Evolutionary conservation across 1,140 invertebrate genomes (phyloP), one percentile per base, ranked within the genome.

Genomic region (Drosophila kanapiae): DNA sequence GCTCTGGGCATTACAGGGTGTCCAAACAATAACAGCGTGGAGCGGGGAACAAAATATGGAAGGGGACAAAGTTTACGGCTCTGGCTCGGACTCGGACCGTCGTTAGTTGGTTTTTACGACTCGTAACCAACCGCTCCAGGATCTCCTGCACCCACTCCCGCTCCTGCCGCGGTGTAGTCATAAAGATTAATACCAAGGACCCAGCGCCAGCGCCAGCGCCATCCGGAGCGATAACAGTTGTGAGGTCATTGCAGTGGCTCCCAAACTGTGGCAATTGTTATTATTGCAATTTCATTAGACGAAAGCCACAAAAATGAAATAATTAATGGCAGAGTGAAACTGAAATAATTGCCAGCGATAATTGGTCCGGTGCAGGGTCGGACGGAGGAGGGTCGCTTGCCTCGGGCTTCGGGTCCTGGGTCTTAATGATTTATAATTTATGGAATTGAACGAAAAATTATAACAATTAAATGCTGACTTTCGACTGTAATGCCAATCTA

Each of bases 401-500:
- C n/a, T 16, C n/a, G 2, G 4, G 23, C 23, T 23, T 23, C 23
- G 35, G n/a, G 6, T 2, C 16, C 23, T n/a, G 45, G 27, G 9
- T 27, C 33, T 45, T 82, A 86, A 87, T 87, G 83, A 87, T 86
- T 86, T 82, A 87, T 80, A 86, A 87, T 86, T 87, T 65, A 87
- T 82, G 70, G 51, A 86, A 82, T 82, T 53, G 35, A 42, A 72
- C 69, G 53, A 49, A 71, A 57, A 72, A 72, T 72, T 71, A 71
- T 58, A 59, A 71, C 68, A 71, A 71, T 71, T 71, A 72, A 72
- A 71, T 57, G 68, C 27, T 14, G 38, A 67, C 65, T 61, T 78
- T 75, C 61, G 61, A 47, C 18, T 38, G 57, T 33, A 65, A 38
- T 49, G 62, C 53, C 63, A 54, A 47, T 67, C 74, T 54, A 77